phyloP scores from a whole-genome alignment of 2,888 invertebrate species.

The Nudaria mundana region DNA sequence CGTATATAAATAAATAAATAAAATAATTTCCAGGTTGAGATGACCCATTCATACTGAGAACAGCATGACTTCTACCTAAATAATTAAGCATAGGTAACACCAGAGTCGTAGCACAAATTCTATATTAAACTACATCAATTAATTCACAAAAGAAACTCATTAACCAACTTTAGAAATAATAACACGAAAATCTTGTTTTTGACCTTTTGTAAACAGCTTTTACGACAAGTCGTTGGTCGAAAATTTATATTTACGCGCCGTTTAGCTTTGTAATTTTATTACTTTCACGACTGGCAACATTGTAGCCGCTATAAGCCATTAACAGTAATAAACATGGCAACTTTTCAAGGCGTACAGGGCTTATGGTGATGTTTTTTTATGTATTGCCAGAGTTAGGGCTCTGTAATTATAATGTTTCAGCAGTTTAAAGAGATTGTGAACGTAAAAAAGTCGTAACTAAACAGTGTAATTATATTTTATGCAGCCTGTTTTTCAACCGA shows the following conservation, averaged over 20 bases:
- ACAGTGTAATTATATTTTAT: too few relatives aligned
- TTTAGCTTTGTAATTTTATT: slow-evolving; percentile 23
- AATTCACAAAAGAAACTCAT: too few relatives aligned
- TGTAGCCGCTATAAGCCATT: slow-evolving; percentile 10
- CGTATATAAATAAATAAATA: too few relatives aligned
- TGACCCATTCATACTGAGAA: too few relatives aligned
- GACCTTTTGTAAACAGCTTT: slow-evolving; percentile 5
- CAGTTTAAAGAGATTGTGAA: not conserved
- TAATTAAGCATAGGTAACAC: too few relatives aligned
- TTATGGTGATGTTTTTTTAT: slow-evolving; percentile 6
- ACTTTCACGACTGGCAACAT: slow-evolving; percentile 11
- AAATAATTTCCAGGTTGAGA: too few relatives aligned
- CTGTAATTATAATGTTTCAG: not conserved
- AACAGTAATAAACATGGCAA: slow-evolving; percentile 11
- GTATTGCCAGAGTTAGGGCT: slow-evolving; percentile 1
- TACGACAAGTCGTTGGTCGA: slow-evolving; percentile 21
- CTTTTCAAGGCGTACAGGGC: slow-evolving; percentile 3
- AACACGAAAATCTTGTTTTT: slow-evolving; percentile 7
- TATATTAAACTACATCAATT: too few relatives aligned
- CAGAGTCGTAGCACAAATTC: too few relatives aligned
- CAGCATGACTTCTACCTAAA: too few relatives aligned
- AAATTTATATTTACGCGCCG: slow-evolving; percentile 29
- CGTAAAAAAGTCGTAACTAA: too few relatives aligned
- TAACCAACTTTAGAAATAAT: not conserved
- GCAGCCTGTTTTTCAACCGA: too few relatives aligned